Percentiles rank a stretch among this genome's conserved stretches.
Evolutionary conservation across 2,113 vertebrate genomes (phyloP).

Genomic region (Notarius quadriscutis): DNA sequence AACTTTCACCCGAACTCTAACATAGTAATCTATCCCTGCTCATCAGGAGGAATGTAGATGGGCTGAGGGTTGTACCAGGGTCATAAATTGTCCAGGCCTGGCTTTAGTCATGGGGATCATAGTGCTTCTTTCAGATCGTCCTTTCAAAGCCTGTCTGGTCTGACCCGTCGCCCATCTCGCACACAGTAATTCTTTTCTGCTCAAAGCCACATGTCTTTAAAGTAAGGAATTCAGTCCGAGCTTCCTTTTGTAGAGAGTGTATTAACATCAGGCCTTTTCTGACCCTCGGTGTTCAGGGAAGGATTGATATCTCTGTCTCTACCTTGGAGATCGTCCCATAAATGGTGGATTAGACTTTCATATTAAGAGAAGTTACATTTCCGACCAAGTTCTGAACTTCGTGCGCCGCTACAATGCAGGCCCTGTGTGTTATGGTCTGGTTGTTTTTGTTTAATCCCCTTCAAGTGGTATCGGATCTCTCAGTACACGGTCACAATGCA

Average conservation of each 20-base stretch:
- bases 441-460: slow-evolving; percentile 29
- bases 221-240: background rate
- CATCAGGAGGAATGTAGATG: slow-evolving; percentile 10
- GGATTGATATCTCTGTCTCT: slow-evolving; percentile 1
- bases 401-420: background rate
- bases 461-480: slow-evolving; percentile 8
- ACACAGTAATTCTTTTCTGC: slow-evolving; percentile 6
- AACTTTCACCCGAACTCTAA: background rate
- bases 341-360: background rate
- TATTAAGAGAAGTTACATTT: background rate
- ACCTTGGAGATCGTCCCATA: background rate
- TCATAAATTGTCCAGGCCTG: slow-evolving; percentile 20
- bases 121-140: background rate
- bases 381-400: background rate
- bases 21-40: background rate
- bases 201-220: background rate
- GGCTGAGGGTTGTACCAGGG: background rate
- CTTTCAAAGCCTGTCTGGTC: background rate
- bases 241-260: background rate
- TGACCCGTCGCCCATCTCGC: background rate
- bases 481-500: slow-evolving; percentile 29
- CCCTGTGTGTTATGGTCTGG: background rate
- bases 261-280: background rate
- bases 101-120: slow-evolving; percentile 39
- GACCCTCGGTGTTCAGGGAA: background rate